Conservation (phyloP, 1,140 invertebrate genomes). For the Papilio helenus region DNA sequence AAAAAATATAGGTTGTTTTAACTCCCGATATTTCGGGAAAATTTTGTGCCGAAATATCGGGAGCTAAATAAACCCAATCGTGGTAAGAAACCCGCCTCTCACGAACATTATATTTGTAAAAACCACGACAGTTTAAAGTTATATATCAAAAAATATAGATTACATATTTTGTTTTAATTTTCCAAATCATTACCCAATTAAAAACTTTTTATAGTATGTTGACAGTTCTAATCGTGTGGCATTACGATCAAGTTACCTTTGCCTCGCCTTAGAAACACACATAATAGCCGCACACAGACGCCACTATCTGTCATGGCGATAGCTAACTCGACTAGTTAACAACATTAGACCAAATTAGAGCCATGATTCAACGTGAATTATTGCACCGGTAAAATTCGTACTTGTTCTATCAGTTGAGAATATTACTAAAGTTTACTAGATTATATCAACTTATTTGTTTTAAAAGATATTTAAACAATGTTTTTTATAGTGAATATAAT, state of each 20-base stretch:
- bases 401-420: constrained; percentile 20
- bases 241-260: constrained; percentile 12
- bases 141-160: neutral
- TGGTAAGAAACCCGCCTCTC: no score
- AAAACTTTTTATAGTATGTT: constrained; percentile 1
- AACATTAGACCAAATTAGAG: constrained; percentile 35
- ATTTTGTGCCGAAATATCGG: no score
- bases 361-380: constrained; percentile 29
- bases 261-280: neutral
- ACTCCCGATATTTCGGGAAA: no score
- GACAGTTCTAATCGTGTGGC: constrained; percentile 8
- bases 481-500: neutral
- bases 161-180: neutral
- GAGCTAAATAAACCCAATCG: no score
- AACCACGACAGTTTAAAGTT: no score
- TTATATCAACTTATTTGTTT: neutral
- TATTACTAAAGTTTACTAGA: neutral
- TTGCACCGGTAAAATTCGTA: constrained; percentile 16
- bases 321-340: constrained; percentile 32
- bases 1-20: no score
- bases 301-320: neutral
- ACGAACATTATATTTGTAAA: no score
- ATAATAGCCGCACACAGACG: constrained; percentile 30
- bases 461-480: neutral
- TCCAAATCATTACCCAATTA: constrained; percentile 7